Evolutionary conservation across 2,113 vertebrate genomes (phyloP).

Genomic region (Ovis canadensis): DNA sequence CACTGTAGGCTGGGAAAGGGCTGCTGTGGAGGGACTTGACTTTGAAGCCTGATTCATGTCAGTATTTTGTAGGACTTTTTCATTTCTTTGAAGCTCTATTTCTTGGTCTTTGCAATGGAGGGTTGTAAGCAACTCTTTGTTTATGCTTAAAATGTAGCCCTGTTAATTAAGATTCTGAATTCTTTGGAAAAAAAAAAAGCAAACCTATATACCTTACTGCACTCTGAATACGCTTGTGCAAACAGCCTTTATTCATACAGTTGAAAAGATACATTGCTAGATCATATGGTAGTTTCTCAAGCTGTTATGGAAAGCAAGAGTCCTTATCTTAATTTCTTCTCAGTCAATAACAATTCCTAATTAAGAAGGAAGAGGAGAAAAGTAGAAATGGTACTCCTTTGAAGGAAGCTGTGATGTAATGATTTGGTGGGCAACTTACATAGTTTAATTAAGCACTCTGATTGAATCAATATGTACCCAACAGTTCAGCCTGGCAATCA

Average conservation of each 20-base stretch:
- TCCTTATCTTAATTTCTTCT: conserved; percentile 69
- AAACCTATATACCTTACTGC: background rate
- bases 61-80: background rate
- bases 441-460: conserved; percentile 85
- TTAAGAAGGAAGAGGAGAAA: conserved; percentile 54
- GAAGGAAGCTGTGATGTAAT: conserved; percentile 76
- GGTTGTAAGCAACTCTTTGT: background rate
- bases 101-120: background rate
- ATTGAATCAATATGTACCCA: conserved; percentile 85
- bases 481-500: conserved; percentile 82
- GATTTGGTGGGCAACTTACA: conserved; percentile 80
- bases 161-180: background rate
- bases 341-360: conserved; percentile 53
- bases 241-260: background rate
- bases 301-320: conserved; percentile 44
- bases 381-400: conserved; percentile 67
- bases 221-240: background rate
- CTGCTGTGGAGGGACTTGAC: fast-evolving
- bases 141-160: background rate
- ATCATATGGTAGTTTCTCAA: background rate
- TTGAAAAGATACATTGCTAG: background rate
- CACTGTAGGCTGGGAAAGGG: background rate
- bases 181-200: background rate
- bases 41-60: background rate
- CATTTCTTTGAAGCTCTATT: background rate